Base-by-base conservation (phyloP, 2,888 invertebrate genomes). In the Drosophila longiperda region DNA sequence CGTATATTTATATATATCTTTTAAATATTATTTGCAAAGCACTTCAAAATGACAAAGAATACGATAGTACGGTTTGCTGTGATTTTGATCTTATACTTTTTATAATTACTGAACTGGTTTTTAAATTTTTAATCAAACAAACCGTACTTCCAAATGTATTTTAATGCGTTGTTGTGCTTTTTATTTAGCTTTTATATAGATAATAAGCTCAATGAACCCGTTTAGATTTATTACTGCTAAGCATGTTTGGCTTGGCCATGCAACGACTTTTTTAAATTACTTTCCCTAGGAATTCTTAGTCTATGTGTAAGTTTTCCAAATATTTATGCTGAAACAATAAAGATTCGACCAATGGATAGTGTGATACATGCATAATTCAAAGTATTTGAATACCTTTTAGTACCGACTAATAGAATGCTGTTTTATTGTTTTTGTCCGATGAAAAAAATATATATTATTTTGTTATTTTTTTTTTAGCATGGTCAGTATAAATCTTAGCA, bases 211-310 rank as follows among this genome's bases (percentile, higher is more conserved):
- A 20, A 20, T 7, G 38, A 87, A 84, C 84, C 63, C 61, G 87
- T 83, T 84, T 75, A n/a, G 32, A 50, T 60, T 57, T 59, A 40
- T 70, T 78, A 71, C 34, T 45, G 49, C 49, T 66, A 73, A 62
- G 69, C 88, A 62, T 53, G 85, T 75, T 87, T 70, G n/a, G 52
- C 42, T 32, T 7, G 49, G 38, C 61, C n/a, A n/a, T 42, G 0
- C 4, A n/a, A n/a, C n/a, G 11, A n/a, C 5, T 42, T 42, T 76
- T 85, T 75, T 70, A 73, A 84, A 92, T 93, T 1, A 92, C 58
- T 86, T 91, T 89, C 5, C 82, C 3, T 12, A 7, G 7, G 12
- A 12, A 40, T n/a, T 40, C 9, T 2, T n/a, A 40, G 2, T 9
- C 9, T n/a, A n/a, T 9, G 9, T n/a, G 40, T n/a, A 4, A n/a